Evolutionary conservation across 2,888 invertebrate species (phyloP).

Genomic region (Drosophila bunnanda): DNA sequence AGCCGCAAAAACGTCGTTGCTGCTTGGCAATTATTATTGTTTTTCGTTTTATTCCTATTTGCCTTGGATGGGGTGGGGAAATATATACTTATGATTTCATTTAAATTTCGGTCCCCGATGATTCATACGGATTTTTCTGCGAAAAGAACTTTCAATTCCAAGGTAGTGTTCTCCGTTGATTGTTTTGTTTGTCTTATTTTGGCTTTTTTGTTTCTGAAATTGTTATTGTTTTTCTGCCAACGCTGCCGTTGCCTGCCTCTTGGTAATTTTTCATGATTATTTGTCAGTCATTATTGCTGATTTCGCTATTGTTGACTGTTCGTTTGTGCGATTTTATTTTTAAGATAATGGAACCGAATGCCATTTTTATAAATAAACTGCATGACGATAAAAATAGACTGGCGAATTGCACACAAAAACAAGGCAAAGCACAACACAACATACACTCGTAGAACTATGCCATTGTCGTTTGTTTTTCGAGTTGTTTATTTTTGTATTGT

Average conservation of each 20-base stretch:
- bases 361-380: conserved; percentile 78
- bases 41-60: conserved; percentile 18
- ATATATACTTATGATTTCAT: conserved; percentile 22
- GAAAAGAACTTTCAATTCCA: conserved; percentile 57
- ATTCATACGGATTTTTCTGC: conserved; percentile 64
- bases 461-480: conserved; percentile 51
- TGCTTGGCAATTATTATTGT: conserved; percentile 18
- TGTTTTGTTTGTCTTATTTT: conserved; percentile 41
- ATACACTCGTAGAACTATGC: conserved; percentile 53
- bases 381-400: conserved; percentile 75
- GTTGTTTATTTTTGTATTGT: conserved; percentile 33
- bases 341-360: conserved; percentile 68
- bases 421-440: conserved; percentile 13
- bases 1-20: conserved; percentile 1
- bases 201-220: conserved; percentile 28
- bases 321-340: conserved; percentile 50
- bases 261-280: conserved; percentile 69
- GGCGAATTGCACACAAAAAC: conserved; percentile 53
- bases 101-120: conserved; percentile 30
- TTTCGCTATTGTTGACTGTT: conserved; percentile 40
- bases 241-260: conserved; percentile 50
- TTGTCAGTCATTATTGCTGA: conserved; percentile 62
- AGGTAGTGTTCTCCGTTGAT: conserved; percentile 62
- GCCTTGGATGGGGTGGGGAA: conserved; percentile 1
- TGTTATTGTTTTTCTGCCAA: conserved; percentile 37